A percentile compares a stretch with the other conserved stretches of the same genome.
Conservation (phyloP, 2,888 invertebrate species). For the Carterocephalus palaemon region DNA sequence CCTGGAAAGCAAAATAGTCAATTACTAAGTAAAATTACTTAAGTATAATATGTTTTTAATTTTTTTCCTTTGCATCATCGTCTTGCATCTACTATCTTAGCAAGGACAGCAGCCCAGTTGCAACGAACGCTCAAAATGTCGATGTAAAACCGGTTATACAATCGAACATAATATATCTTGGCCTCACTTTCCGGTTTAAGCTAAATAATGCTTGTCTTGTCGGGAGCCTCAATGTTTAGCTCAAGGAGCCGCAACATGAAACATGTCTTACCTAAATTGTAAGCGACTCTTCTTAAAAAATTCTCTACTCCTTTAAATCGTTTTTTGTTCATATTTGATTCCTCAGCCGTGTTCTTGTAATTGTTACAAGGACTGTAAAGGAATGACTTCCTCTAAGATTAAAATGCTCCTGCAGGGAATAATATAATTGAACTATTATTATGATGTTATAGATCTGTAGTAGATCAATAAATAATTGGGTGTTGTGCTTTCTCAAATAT, state of each 20-base stretch:
- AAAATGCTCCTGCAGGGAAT: conserved; percentile 12
- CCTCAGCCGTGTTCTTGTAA: background rate
- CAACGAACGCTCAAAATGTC: background rate
- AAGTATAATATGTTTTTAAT: no score
- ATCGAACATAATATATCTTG: background rate
- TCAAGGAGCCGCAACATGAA: no score
- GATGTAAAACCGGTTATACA: background rate
- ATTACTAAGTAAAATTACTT: no score
- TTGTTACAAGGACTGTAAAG: conserved; percentile 12
- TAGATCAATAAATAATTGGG: no score
- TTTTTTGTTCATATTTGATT: conserved; percentile 34
- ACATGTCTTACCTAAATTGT: conserved; percentile 52
- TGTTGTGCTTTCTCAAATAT: no score
- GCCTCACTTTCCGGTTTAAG: background rate
- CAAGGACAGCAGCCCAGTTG: background rate
- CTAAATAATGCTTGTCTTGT: background rate
- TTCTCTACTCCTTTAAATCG: conserved; percentile 64
- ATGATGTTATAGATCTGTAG: no score
- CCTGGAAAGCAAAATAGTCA: conserved; percentile 46
- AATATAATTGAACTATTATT: background rate
- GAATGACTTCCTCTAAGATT: conserved; percentile 12
- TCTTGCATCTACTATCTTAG: background rate
- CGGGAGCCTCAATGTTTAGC: no score
- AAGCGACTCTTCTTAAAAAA: conserved; percentile 61
- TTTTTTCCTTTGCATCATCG: background rate